These are phyloP conservation scores for Netelia inedita DNA, from an alignment of 2,888 invertebrate species.

Conservation along the genomic window DNA sequence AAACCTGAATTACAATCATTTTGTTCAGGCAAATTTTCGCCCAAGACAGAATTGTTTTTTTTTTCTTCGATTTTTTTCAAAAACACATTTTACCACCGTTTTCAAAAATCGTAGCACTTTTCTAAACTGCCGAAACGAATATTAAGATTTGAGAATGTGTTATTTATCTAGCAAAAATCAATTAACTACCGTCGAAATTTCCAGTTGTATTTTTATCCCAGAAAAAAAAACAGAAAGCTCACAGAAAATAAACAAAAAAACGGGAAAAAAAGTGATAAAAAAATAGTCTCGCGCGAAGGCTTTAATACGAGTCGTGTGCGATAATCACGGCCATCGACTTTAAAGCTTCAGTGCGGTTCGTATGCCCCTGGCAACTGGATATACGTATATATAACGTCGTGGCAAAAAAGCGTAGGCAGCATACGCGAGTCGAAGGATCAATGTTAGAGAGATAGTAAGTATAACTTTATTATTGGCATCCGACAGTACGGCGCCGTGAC, in stretches of 20 bases:
- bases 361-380: not conserved
- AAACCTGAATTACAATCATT: too few species aligned
- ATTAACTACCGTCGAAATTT: too few species aligned
- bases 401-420: not conserved
- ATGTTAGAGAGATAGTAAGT: conserved; percentile 18
- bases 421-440: conserved; percentile 15
- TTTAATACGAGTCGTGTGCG: conserved; percentile 20
- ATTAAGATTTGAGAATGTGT: too few species aligned
- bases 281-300: conserved; percentile 13
- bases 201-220: too few species aligned
- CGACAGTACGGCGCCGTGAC: conserved; percentile 64
- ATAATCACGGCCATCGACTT: conserved; percentile 58
- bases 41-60: too few species aligned
- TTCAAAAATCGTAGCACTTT: too few species aligned
- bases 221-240: too few species aligned
- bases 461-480: conserved; percentile 66
- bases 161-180: too few species aligned
- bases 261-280: not conserved
- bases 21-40: too few species aligned
- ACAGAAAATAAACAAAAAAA: not conserved
- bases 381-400: not conserved
- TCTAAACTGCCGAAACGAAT: too few species aligned
- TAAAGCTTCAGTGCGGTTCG: conserved; percentile 5
- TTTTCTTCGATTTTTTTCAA: too few species aligned
- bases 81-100: too few species aligned